These are phyloP conservation scores for Mandrillus leucophaeus DNA, from an alignment of 2,113 vertebrate genomes.

Conservation along the genomic window DNA sequence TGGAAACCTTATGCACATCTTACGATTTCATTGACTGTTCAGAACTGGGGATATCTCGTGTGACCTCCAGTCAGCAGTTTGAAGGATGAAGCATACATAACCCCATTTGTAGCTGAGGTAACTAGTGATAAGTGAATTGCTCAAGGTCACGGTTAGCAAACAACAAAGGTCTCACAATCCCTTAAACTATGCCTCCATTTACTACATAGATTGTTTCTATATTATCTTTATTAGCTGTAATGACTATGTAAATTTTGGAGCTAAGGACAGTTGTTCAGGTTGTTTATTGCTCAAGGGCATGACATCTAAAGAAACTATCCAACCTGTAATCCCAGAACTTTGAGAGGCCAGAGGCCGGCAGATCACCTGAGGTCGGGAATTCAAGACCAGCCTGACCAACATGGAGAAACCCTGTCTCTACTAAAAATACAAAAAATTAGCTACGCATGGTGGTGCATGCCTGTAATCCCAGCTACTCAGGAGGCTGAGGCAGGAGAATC, in stretches of 20 bases:
- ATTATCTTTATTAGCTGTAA: not conserved
- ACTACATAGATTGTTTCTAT: not conserved
- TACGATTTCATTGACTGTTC: not conserved
- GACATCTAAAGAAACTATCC: not conserved
- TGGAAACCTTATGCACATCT: not conserved
- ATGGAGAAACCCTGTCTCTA: no score
- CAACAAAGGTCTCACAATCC: not conserved
- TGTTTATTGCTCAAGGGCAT: not conserved
- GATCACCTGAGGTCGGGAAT: no score
- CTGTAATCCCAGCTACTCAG: no score
- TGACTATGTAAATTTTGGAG: not conserved
- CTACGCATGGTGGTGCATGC: no score
- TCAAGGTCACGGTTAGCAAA: not conserved
- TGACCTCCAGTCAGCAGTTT: not conserved
- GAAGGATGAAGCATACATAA: not conserved
- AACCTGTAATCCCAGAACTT: no score
- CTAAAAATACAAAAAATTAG: no score
- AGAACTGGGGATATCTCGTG: not conserved
- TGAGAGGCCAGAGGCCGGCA: no score
- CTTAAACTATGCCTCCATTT: not conserved
- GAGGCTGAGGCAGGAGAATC: no score
- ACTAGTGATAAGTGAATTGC: not conserved
- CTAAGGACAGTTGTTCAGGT: not conserved
- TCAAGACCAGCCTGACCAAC: no score
- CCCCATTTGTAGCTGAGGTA: not conserved